Conservation (phyloP, 2,888 invertebrate species). For the Nemapogon koenigi region DNA sequence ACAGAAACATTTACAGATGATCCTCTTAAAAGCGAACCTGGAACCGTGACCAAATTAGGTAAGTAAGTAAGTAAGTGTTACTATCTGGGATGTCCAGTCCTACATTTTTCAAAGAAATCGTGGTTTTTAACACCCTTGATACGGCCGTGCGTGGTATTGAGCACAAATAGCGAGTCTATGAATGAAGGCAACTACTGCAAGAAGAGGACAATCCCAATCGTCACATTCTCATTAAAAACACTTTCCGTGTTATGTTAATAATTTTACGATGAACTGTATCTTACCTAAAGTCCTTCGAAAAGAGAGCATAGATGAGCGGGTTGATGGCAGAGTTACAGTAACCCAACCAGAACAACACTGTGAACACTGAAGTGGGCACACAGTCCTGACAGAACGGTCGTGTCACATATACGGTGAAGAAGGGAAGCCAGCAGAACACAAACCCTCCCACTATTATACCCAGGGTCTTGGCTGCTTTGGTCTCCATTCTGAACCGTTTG, state of each 20-base stretch:
- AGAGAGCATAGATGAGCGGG: conserved; percentile 92
- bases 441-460: conserved; percentile 98
- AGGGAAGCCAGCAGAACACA: conserved; percentile 96
- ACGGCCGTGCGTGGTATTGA: too few species aligned
- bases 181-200: too few species aligned
- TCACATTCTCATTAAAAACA: too few species aligned
- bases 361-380: conserved; percentile 85
- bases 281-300: conserved; percentile 86
- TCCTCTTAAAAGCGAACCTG: conserved; percentile 91
- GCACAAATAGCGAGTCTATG: too few species aligned
- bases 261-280: too few species aligned
- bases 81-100: too few species aligned
- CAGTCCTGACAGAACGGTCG: conserved; percentile 88
- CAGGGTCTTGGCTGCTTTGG: conserved; percentile 95
- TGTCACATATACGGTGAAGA: conserved; percentile 93
- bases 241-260: too few species aligned
- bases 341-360: conserved; percentile 95
- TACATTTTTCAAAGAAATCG: too few species aligned
- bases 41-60: too few species aligned
- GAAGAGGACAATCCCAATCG: too few species aligned
- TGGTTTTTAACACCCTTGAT: too few species aligned
- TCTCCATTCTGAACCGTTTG: conserved; percentile 92
- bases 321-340: conserved; percentile 97
- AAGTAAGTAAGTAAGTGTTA: too few species aligned
- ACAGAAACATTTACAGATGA: conserved; percentile 87